These are phyloP conservation scores for Chironomus tentans DNA, from an alignment of 2,888 invertebrate species.

Conservation along the genomic window DNA sequence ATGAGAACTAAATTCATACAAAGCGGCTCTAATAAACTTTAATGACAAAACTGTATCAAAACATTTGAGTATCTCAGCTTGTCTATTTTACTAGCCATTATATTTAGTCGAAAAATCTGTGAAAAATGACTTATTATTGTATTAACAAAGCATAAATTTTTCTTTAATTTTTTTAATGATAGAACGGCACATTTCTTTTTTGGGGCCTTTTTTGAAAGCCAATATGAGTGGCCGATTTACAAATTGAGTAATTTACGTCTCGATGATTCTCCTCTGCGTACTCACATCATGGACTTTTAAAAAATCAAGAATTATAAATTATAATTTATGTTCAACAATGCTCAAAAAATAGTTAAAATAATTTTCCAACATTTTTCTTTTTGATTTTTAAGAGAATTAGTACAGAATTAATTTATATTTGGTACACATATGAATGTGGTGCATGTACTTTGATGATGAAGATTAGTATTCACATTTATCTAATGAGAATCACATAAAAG, in stretches of 20 bases:
- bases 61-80: no score
- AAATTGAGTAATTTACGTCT: conserved; percentile 1
- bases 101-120: background rate
- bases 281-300: background rate
- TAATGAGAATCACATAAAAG: background rate
- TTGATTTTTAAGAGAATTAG: background rate
- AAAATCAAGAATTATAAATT: background rate
- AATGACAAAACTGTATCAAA: no score
- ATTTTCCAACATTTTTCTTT: background rate
- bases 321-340: background rate
- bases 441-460: background rate
- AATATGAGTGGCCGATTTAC: background rate
- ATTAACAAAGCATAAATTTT: conserved; percentile 1
- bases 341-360: background rate
- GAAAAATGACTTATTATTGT: background rate
- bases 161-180: background rate
- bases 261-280: background rate
- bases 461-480: background rate
- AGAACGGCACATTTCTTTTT: background rate
- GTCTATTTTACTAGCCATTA: no score
- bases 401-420: background rate
- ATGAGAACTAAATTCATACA: no score
- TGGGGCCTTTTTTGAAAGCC: background rate
- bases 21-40: no score
- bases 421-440: background rate